These are phyloP conservation scores for Callorhinus ursinus DNA, from an alignment of 2,113 vertebrate genomes.

Conservation along the genomic window DNA sequence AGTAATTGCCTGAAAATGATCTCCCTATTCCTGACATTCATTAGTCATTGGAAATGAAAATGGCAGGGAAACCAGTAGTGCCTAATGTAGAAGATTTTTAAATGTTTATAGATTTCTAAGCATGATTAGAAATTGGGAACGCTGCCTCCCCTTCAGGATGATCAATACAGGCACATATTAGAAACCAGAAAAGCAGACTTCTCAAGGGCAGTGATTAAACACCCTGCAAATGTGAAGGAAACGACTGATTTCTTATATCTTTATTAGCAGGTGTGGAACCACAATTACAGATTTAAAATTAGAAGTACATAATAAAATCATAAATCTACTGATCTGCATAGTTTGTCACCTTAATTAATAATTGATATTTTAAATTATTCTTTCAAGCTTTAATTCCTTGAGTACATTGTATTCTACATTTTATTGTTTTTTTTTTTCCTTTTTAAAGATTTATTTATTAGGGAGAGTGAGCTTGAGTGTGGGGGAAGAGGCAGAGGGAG, in stretches of 20 bases:
- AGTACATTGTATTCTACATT: neutral
- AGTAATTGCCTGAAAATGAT: conserved; percentile 79
- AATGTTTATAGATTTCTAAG: conserved; percentile 79
- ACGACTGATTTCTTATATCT: conserved; percentile 51
- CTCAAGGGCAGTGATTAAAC: conserved; percentile 50
- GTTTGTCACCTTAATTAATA: conserved; percentile 25
- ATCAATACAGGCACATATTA: conserved; percentile 69
- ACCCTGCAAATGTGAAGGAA: conserved; percentile 12
- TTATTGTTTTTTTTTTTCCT: neutral
- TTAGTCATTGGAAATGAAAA: conserved; percentile 80
- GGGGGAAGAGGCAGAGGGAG: neutral
- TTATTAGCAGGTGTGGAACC: neutral
- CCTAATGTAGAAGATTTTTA: conserved; percentile 72
- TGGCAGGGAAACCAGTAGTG: conserved; percentile 62
- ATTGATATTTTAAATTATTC: conserved; percentile 24
- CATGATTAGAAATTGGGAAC: conserved; percentile 72
- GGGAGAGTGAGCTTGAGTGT: neutral
- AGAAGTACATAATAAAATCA: neutral
- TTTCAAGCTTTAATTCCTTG: neutral
- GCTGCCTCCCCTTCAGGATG: neutral
- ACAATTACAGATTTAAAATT: neutral
- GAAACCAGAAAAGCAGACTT: conserved; percentile 55
- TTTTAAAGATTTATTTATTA: neutral
- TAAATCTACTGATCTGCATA: neutral
- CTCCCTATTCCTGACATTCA: conserved; percentile 59